Evolutionary conservation across 2,797 vertebrate species (phyloP), one percentile per base, ranked within the genome.

Genomic region (Phoeniculus purpureus): DNA sequence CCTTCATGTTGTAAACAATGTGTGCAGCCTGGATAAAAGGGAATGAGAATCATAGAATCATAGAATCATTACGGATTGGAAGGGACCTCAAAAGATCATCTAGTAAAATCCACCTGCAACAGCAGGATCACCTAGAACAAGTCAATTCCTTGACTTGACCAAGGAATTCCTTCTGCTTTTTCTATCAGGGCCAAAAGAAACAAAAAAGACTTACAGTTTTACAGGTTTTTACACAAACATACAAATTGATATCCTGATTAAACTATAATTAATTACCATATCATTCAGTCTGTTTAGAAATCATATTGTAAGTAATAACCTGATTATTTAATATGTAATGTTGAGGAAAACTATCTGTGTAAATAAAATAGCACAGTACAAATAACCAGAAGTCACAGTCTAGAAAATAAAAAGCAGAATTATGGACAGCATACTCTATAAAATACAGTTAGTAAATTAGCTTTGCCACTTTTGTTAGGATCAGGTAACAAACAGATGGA

Each of bases 401-500:
- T 92, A 74, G 55, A 95, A 96, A 96, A 66, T 76, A 70, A 84
- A 84, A 88, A 18, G 87, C 52, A 61, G 96, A 85, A 61, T 92
- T 96, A 90, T 66, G 95, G 92, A 65, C 18, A 60, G 10, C 51
- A 92, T 66, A 90, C 62, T 94, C 81, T 92, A 87, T 94, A 96
- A 97, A 96, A 96, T 25, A 79, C 51, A 94, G 85, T 81, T 71
- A 95, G 71, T 94, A 96, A 96, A 96, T 97, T 94, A 93, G 40
- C 32, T 93, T 93, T 94, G 74, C 61, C 54, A 67, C 85, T 93
- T 52, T 93, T 93, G 60, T 94, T 77, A 93, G 52, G 65, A 94
- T 94, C 96, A 95, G 94, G 74, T 84, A 92, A 78, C 43, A 96
- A 97, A 92, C 72, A 97, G 94, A 96, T 94, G 86, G 92, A 96